These are phyloP conservation scores for Rhagonycha fulva DNA, from an alignment of 2,888 invertebrate species.

Conservation along the genomic window DNA sequence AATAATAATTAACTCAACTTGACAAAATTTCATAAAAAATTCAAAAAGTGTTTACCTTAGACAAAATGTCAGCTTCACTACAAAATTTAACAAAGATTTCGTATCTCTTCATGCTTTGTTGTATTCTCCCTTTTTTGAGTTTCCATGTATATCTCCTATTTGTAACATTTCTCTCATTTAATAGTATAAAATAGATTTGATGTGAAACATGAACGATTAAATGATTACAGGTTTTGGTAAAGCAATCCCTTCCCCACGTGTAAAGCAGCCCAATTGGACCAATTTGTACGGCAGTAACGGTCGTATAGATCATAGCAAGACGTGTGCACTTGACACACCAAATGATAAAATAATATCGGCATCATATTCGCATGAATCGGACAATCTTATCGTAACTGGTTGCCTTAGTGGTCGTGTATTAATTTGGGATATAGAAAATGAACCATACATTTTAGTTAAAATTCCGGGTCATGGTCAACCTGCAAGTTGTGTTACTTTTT, in stretches of 20 bases:
- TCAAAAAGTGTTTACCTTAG: too few species aligned
- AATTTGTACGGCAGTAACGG: constrained; percentile 45
- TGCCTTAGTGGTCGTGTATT: constrained; percentile 34
- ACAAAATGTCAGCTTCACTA: neutral
- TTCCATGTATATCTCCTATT: too few species aligned
- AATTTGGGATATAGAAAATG: constrained; percentile 32
- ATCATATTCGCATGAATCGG: constrained; percentile 37
- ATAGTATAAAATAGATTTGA: too few species aligned
- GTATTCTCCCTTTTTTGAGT: too few species aligned
- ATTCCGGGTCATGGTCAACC: constrained; percentile 22
- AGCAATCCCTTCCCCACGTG: constrained; percentile 45
- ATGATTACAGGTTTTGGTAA: constrained; percentile 22
- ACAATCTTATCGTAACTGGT: constrained; percentile 34
- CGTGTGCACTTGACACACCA: constrained; percentile 23
- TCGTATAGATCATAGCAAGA: constrained; percentile 33
- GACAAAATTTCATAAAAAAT: too few species aligned
- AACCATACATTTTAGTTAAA: constrained; percentile 14
- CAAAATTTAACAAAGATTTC: too few species aligned
- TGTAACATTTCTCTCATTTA: too few species aligned
- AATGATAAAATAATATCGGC: constrained; percentile 40
- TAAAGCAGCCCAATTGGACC: constrained; percentile 47
- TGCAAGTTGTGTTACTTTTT: constrained; percentile 37
- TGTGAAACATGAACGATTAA: neutral
- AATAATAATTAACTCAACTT: too few species aligned
- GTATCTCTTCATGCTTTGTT: too few species aligned